A percentile compares a stretch with the other conserved stretches of the same genome.
Conservation (phyloP, 1,140 invertebrate genomes). For the Aphelenchoides besseyi region DNA sequence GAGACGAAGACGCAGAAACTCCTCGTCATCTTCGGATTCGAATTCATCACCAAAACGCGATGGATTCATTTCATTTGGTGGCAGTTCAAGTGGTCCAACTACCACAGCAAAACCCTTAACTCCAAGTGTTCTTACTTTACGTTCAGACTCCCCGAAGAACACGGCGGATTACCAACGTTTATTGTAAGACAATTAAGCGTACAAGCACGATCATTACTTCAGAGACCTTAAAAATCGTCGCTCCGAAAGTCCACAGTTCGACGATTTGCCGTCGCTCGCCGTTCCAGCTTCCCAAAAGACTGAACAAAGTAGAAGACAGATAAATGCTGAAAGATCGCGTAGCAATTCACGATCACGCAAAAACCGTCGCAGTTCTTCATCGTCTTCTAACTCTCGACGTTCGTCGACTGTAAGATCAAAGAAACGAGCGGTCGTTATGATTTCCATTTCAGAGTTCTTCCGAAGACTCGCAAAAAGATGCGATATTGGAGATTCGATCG, state of each 20-base stretch:
- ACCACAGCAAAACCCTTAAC: too few species aligned
- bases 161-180: background rate
- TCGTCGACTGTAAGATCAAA: background rate
- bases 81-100: background rate
- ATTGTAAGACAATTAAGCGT: too few species aligned
- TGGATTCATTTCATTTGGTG: background rate
- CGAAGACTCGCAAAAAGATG: constrained; percentile 13
- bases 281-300: background rate
- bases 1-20: background rate
- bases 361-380: background rate
- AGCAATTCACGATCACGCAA: background rate
- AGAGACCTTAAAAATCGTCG: constrained; percentile 35
- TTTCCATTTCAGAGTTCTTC: background rate
- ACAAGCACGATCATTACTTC: too few species aligned
- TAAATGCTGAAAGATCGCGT: too few species aligned
- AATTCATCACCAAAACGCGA: background rate
- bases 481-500: constrained; percentile 36
- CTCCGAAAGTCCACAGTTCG: constrained; percentile 26
- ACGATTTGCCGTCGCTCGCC: background rate
- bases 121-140: background rate
- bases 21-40: background rate
- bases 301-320: too few species aligned
- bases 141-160: background rate
- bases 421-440: background rate
- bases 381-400: background rate